phyloP scores from a whole-genome alignment of 2,113 vertebrate genomes.

The rabbit (Oryctolagus cuniculus) region DNA sequence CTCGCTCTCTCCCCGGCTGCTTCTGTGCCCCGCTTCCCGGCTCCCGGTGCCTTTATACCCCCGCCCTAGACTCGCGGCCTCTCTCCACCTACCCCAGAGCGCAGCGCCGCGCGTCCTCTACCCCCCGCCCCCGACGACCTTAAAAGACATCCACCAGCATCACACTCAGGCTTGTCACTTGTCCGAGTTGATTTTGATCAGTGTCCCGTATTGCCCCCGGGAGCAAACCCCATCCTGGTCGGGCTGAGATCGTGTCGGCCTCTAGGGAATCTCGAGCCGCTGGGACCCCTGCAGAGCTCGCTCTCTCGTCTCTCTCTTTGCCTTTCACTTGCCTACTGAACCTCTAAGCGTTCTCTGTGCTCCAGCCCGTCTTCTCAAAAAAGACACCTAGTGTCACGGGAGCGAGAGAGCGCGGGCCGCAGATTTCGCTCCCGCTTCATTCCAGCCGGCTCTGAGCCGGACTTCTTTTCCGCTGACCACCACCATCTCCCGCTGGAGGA shows the following conservation, averaged over 20 bases:
- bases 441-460: background rate
- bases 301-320: background rate
- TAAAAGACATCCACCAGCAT: slow-evolving; percentile 53
- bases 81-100: slow-evolving; percentile 14
- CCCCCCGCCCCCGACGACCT: slow-evolving; percentile 50
- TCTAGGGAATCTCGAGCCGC: background rate
- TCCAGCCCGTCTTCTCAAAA: slow-evolving; percentile 20
- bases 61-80: background rate
- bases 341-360: background rate
- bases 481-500: background rate
- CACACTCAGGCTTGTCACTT: slow-evolving; percentile 48
- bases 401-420: background rate
- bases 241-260: background rate
- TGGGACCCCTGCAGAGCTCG: background rate
- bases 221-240: slow-evolving; percentile 23
- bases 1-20: background rate
- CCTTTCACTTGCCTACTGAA: background rate
- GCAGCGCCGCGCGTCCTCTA: background rate
- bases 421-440: slow-evolving; percentile 7
- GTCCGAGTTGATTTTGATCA: slow-evolving; percentile 57
- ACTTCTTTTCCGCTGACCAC: background rate
- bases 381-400: background rate
- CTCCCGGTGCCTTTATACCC: background rate
- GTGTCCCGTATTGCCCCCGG: slow-evolving; percentile 38
- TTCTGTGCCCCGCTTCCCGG: background rate